Percentiles rank a stretch among this genome's conserved stretches.
These are phyloP conservation scores for Ypsolopha sequella DNA, from an alignment of 2,888 invertebrate species.

Conservation along the genomic window DNA sequence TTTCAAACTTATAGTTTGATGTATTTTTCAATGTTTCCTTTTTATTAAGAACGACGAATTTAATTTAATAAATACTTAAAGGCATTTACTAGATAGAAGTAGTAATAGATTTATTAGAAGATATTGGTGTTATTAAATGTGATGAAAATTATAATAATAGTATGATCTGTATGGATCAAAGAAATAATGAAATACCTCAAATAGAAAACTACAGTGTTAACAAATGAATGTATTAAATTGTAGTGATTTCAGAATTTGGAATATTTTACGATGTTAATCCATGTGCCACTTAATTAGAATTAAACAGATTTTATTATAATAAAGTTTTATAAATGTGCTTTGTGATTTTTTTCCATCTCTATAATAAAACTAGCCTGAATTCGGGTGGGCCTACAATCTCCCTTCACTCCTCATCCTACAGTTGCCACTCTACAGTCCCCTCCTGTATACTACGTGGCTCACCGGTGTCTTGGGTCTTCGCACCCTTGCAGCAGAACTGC, in stretches of 20 bases:
- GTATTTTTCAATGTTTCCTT: too few species aligned
- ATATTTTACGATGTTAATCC: constrained; percentile 49
- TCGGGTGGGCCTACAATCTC: too few species aligned
- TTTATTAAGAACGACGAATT: too few species aligned
- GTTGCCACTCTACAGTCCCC: too few species aligned
- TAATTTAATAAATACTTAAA: too few species aligned
- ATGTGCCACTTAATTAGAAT: constrained; percentile 59
- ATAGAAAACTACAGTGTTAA: constrained; percentile 4
- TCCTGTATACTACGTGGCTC: too few species aligned
- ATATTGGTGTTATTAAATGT: neutral
- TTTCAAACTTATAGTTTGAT: too few species aligned
- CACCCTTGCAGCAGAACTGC: too few species aligned
- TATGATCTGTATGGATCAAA: neutral
- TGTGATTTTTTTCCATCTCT: neutral
- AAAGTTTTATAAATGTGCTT: constrained; percentile 63
- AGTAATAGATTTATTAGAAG: neutral
- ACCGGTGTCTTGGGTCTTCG: too few species aligned
- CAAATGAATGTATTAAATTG: neutral
- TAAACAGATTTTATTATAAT: constrained; percentile 58
- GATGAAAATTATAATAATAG: neutral
- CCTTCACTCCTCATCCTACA: too few species aligned
- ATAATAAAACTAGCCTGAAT: too few species aligned
- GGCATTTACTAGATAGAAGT: neutral
- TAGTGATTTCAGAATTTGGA: constrained; percentile 1
- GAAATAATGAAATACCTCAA: constrained; percentile 4